These are phyloP conservation scores for Mimachlamys varia DNA, from an alignment of 2,888 invertebrate genomes.

Conservation along the genomic window DNA sequence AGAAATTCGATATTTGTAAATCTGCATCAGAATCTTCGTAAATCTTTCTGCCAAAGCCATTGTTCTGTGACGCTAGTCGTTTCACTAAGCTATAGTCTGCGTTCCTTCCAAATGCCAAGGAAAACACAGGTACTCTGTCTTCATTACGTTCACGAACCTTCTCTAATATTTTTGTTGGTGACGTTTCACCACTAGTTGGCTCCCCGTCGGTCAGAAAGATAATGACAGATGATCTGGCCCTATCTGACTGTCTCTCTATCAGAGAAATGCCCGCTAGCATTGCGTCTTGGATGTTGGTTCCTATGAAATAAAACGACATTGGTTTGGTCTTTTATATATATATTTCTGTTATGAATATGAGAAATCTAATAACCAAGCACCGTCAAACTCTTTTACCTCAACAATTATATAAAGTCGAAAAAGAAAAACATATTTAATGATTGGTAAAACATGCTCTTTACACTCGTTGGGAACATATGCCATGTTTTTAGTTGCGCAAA, in stretches of 20 bases:
- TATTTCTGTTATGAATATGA: neutral
- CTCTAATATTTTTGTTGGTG: slow-evolving; percentile 70
- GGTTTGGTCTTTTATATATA: neutral
- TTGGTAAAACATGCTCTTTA: no score
- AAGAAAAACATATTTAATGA: no score
- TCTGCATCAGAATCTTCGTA: slow-evolving; percentile 89
- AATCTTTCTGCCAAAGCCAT: slow-evolving; percentile 88
- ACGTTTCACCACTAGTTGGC: slow-evolving; percentile 79
- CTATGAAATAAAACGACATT: slow-evolving; percentile 44
- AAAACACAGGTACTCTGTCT: slow-evolving; percentile 60
- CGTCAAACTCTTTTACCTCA: no score
- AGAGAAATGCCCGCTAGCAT: slow-evolving; percentile 82
- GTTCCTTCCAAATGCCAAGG: slow-evolving; percentile 65
- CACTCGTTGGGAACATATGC: no score
- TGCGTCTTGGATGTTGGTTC: slow-evolving; percentile 84
- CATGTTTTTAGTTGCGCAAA: no score
- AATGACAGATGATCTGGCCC: slow-evolving; percentile 63
- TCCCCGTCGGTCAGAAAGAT: slow-evolving; percentile 82
- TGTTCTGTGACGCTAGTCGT: slow-evolving; percentile 84
- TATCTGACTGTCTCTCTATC: slow-evolving; percentile 78
- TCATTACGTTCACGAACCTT: slow-evolving; percentile 65
- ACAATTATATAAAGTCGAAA: no score
- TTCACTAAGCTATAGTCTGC: slow-evolving; percentile 68
- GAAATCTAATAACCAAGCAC: no score
- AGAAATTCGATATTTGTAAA: slow-evolving; percentile 86